Percentiles rank a stretch among this genome's conserved stretches.
phyloP scores from a whole-genome alignment of 2,888 invertebrate genomes.

The Aelia acuminata region DNA sequence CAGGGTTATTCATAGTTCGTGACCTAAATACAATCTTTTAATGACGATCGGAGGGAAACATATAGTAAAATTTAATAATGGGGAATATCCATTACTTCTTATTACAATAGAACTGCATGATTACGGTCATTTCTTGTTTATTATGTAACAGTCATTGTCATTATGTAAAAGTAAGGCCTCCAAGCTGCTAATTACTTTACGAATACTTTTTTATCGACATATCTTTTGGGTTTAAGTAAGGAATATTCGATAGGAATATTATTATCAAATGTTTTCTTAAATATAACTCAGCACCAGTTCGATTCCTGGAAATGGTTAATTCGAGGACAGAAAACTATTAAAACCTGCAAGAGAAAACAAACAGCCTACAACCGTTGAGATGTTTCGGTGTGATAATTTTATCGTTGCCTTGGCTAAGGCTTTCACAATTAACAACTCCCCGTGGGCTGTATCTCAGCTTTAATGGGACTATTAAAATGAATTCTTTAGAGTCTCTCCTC shows the following conservation, averaged over 20 bases:
- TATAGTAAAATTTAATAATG: too few species aligned
- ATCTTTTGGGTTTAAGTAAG: too few species aligned
- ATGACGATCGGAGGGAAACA: too few species aligned
- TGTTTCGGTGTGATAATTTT: constrained; percentile 7
- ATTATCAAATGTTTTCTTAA: background rate
- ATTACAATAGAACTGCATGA: too few species aligned
- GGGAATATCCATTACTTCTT: too few species aligned
- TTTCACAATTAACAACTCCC: background rate
- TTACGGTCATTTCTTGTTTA: too few species aligned
- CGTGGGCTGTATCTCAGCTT: constrained; percentile 19
- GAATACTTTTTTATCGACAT: too few species aligned
- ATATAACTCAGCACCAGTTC: background rate
- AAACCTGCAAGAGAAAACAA: background rate
- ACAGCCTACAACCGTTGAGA: background rate
- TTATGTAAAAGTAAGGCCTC: too few species aligned
- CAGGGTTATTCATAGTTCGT: too few species aligned
- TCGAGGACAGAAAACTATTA: background rate
- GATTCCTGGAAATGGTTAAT: background rate
- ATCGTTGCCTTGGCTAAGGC: background rate
- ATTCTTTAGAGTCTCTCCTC: constrained; percentile 1
- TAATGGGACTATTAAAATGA: constrained; percentile 38
- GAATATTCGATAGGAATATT: background rate
- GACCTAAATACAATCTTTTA: too few species aligned
- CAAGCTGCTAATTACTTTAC: too few species aligned
- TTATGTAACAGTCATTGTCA: too few species aligned